Conservation (phyloP, 2,113 vertebrate species). For the Tenebrosternarchus preto region DNA sequence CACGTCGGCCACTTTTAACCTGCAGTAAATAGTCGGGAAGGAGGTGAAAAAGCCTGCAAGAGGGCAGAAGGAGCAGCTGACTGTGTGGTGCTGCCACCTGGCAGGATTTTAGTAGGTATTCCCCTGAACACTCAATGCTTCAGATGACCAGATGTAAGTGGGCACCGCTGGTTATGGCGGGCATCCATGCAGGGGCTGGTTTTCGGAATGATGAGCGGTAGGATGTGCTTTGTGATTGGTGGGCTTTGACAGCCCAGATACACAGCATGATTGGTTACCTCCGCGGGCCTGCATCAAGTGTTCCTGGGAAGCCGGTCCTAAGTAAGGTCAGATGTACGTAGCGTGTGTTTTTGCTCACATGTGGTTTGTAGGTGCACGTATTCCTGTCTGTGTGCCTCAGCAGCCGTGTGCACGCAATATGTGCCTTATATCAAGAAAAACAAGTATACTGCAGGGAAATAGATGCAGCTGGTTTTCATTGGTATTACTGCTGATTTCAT, state of each 20-base stretch:
- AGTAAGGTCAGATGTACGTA: conserved; percentile 39
- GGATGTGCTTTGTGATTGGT: conserved; percentile 54
- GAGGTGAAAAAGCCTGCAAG: conserved; percentile 1
- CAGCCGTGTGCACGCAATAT: conserved; percentile 36
- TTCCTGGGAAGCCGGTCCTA: conserved; percentile 57
- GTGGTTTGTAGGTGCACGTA: conserved; percentile 45
- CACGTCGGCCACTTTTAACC: conserved; percentile 41
- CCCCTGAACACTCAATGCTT: conserved; percentile 44
- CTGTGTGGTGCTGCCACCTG: conserved; percentile 41
- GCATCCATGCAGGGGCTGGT: conserved; percentile 61
- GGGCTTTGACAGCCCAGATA: conserved; percentile 65
- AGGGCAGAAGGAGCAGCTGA: neutral
- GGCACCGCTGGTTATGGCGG: conserved; percentile 48
- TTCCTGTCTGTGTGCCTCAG: conserved; percentile 22
- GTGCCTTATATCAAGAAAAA: conserved; percentile 62
- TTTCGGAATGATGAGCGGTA: conserved; percentile 71
- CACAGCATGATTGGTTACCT: conserved; percentile 56
- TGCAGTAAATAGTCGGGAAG: conserved; percentile 52
- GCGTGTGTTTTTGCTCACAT: conserved; percentile 44
- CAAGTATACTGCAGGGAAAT: conserved; percentile 54
- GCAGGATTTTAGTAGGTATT: conserved; percentile 22
- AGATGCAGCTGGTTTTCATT: conserved; percentile 67
- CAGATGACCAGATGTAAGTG: conserved; percentile 23
- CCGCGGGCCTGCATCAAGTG: conserved; percentile 60
- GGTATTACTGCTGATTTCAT: conserved; percentile 51